A percentile compares a stretch with the other conserved stretches of the same genome.
phyloP scores from a whole-genome alignment of 2,888 invertebrate genomes.

The Orthosia gothica region DNA sequence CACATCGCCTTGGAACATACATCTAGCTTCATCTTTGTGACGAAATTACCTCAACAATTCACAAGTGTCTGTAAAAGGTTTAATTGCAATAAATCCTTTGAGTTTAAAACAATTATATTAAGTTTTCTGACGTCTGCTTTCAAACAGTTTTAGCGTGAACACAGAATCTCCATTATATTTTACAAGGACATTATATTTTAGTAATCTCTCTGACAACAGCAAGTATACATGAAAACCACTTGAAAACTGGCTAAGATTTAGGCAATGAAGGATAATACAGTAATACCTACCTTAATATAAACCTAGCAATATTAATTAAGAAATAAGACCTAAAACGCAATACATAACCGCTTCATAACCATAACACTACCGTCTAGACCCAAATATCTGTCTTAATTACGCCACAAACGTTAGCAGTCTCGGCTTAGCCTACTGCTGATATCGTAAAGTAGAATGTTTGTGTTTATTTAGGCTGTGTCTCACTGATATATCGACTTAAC shows the following conservation, averaged over 20 bases:
- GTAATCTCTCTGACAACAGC: neutral
- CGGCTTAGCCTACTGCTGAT: slow-evolving; percentile 17
- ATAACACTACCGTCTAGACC: neutral
- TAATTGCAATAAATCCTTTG: no score
- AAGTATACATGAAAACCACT: neutral
- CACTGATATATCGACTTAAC: neutral
- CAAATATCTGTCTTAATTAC: slow-evolving; percentile 24
- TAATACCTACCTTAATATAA: neutral
- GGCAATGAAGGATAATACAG: neutral
- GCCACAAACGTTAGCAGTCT: slow-evolving; percentile 4
- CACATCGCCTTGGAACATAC: no score
- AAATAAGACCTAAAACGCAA: slow-evolving; percentile 24
- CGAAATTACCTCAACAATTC: no score
- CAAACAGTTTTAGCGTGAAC: no score
- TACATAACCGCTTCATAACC: slow-evolving; percentile 14
- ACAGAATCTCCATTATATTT: neutral
- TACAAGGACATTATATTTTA: no score
- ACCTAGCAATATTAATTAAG: neutral
- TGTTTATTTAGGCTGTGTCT: slow-evolving; percentile 2
- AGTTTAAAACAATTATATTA: no score
- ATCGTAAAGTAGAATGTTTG: neutral
- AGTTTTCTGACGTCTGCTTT: no score
- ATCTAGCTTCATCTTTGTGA: no score
- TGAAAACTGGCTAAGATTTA: no score
- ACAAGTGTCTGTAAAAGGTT: no score